Base-by-base conservation (phyloP, 2,888 invertebrate genomes). In the Drosophila diplacantha region DNA sequence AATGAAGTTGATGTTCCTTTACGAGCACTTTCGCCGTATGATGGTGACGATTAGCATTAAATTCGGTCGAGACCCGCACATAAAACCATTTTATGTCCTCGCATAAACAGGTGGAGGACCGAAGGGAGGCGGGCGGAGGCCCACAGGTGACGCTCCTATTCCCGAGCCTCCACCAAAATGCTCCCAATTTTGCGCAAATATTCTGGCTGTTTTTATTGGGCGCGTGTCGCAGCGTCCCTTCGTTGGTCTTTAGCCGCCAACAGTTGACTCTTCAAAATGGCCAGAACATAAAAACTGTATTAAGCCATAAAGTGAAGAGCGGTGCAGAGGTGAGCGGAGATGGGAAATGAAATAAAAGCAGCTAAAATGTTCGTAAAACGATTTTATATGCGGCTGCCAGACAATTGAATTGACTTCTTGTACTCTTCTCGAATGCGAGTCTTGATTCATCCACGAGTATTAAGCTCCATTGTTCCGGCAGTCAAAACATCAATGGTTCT, bases 1-100 rank as follows among this genome's bases (percentile, higher is more conserved):
- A 62, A 53, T 53, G 37, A 70, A 50, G 67, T 73, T 71, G 71
- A 68, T 74, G 55, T 61, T 32, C 49, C 49, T 57, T 75, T 65
- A 67, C 74, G 68, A 65, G 53, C 69, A 56, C 53, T 69, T 58
- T 65, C 53, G 62, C 52, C 49, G 75, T 66, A 73, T 75, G 58
- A 65, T 35, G 64, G 75, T 55, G 78, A 60, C 79, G 81, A 83
- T 78, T 83, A 83, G 83, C 83, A 78, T 81, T 81, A 81, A 75
- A 83, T 66, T 78, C 73, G 38, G 65, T 63, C 64, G 9, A 14
- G 44, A 55, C 43, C 43, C 49, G 61, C 63, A 59, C 81, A 78
- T 78, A 74, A 78, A 83, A 78, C 52, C 69, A 61, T 81, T 78
- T 78, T 83, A 78, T 83, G 61, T 56, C 50, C 67, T 60, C 62